Conservation (phyloP, 2,888 invertebrate genomes). For the Stenotaenia linearis region DNA sequence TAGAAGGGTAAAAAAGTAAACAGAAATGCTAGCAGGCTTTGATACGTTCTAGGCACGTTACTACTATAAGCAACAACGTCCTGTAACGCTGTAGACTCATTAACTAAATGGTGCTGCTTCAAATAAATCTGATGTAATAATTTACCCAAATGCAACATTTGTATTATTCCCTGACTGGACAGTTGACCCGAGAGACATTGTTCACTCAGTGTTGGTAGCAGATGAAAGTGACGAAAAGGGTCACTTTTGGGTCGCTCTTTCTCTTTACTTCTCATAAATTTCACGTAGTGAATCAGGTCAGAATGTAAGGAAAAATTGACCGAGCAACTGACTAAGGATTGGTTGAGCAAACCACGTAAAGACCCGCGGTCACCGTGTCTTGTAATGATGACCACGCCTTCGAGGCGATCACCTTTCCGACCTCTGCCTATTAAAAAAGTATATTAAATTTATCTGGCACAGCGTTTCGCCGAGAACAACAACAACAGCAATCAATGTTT, state of each 20-base stretch:
- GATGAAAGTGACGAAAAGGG: slow-evolving; percentile 77
- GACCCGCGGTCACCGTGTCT: slow-evolving; percentile 88
- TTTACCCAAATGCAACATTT: slow-evolving; percentile 72
- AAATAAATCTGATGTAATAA: slow-evolving; percentile 52
- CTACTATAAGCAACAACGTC: slow-evolving; percentile 65
- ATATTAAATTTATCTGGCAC: background rate
- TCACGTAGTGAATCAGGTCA: slow-evolving; percentile 36
- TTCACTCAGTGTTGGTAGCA: slow-evolving; percentile 62
- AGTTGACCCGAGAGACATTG: slow-evolving; percentile 76
- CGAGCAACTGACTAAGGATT: slow-evolving; percentile 71
- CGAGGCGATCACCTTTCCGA: slow-evolving; percentile 46
- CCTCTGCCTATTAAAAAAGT: slow-evolving; percentile 17
- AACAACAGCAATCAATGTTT: background rate
- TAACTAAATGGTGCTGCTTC: slow-evolving; percentile 42
- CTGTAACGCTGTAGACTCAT: slow-evolving; percentile 46
- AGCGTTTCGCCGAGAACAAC: background rate
- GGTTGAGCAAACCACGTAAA: slow-evolving; percentile 71
- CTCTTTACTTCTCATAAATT: slow-evolving; percentile 35
- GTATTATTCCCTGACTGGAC: slow-evolving; percentile 72
- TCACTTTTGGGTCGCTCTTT: slow-evolving; percentile 29
- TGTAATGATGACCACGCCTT: slow-evolving; percentile 68
- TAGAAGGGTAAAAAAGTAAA: slow-evolving; percentile 65
- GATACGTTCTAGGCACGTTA: slow-evolving; percentile 80
- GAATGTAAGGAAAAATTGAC: slow-evolving; percentile 57
- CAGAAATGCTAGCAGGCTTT: slow-evolving; percentile 75